Conservation (phyloP, 2,113 vertebrate species). For the Cnemophilus loriae region DNA sequence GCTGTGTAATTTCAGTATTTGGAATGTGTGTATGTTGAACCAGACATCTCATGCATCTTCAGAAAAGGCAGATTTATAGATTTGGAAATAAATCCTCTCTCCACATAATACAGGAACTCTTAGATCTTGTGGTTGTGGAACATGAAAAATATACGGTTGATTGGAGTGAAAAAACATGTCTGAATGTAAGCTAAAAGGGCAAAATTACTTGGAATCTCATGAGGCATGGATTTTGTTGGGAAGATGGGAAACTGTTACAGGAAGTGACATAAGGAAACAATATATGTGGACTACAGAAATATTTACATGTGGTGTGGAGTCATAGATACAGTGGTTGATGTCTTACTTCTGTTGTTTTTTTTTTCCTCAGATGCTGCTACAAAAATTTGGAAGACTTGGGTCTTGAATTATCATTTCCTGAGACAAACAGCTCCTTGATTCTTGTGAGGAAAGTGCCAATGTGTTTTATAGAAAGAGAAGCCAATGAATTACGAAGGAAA, state of each 20-base stretch:
- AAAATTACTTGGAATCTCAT: slow-evolving; percentile 3
- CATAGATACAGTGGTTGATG: neutral
- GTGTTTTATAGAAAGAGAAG: slow-evolving; percentile 92
- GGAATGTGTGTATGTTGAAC: neutral
- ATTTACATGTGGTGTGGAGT: neutral
- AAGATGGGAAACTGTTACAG: neutral
- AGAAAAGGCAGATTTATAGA: neutral
- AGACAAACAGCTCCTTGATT: slow-evolving; percentile 63
- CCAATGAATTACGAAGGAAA: slow-evolving; percentile 83
- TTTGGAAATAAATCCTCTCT: neutral
- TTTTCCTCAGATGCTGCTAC: slow-evolving; percentile 79
- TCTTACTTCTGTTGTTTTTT: neutral
- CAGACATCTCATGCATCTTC: neutral
- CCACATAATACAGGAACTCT: neutral
- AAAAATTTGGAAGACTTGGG: slow-evolving; percentile 79
- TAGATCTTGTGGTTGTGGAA: neutral
- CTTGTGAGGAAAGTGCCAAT: slow-evolving; percentile 85
- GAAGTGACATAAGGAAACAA: neutral
- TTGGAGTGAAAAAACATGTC: neutral
- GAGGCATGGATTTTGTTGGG: neutral
- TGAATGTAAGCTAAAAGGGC: neutral
- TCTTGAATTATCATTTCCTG: slow-evolving; percentile 82
- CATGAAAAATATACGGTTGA: neutral
- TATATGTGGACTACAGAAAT: neutral
- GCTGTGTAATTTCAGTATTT: neutral